Base-by-base conservation (phyloP, 2,797 vertebrate species). In the Melanotaenia parkinsoni region DNA sequence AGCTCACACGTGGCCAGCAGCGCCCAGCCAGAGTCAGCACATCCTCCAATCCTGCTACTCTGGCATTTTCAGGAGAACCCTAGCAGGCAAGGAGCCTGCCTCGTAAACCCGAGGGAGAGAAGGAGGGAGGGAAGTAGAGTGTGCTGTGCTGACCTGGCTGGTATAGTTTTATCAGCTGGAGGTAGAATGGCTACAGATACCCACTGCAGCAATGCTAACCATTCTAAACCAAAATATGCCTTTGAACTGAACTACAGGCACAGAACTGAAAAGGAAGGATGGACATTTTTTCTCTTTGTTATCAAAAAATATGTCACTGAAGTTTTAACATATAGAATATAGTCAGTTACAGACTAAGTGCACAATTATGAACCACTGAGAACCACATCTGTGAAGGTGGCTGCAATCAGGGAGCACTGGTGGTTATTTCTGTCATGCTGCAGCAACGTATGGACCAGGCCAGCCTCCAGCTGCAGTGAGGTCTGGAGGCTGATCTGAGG, bases 1-100 rank as follows among this genome's bases (percentile, higher is more conserved):
- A 93, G 88, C 91, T 92, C 93, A 94, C 93, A 95, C 92, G 91
- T 94, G 93, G 94, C 91, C 91, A 91, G 91, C 89, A 91, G 90
- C 69, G 77, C 87, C 85, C 26, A 74, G 82, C 83, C 90, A 86
- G 84, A 92, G 93, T 95, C 95, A 95, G 95, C 95, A 95, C 90
- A 95, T 94, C 93, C 88, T 91, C 83, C 88, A 83, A 88, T 94
- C 92, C 90, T 95, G 94, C 94, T 93, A 93, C 88, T 84, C 90
- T 89, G 91, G 93, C 94, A 95, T 81, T 94, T 94, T 94, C 90
- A 88, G 82, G 74, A 92, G 90, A 95, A 93, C 92, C 92, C 87
- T 92, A 90, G 91, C 93, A 90, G 89, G 89, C 92, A 90, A 88
- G 82, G 88, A 91, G 89, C 83, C 84, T 84, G 90, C 85, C 89